These are phyloP conservation scores for Oikopleura dioica DNA, from an alignment of 23 tunicate genomes.

Conservation along the genomic window DNA sequence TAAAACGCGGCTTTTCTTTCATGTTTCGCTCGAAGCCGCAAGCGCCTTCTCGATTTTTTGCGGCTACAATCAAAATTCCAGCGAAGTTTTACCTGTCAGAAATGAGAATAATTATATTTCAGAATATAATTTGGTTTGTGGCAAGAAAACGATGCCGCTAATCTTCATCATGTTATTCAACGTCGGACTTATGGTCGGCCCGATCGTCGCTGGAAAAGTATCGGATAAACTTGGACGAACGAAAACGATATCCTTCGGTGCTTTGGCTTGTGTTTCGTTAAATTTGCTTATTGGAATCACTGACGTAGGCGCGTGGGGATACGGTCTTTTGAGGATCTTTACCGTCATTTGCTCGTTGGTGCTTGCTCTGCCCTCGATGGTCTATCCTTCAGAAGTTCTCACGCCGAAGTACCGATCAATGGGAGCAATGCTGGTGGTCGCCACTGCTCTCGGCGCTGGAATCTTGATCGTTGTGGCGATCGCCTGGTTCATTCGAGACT, in stretches of 20 bases:
- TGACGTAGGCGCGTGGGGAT: constrained; percentile 8
- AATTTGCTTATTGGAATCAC: neutral
- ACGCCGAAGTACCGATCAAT: constrained; percentile 5
- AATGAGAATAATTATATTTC: too few species aligned
- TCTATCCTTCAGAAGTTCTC: constrained; percentile 4
- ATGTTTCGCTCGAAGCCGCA: too few species aligned
- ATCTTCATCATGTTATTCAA: neutral
- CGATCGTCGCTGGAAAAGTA: neutral
- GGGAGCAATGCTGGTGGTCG: neutral
- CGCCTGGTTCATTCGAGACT: neutral
- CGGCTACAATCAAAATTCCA: too few species aligned
- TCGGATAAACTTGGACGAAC: constrained; percentile 6
- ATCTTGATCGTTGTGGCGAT: neutral
- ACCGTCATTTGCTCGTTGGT: neutral
- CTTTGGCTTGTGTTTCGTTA: neutral
- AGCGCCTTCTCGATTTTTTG: too few species aligned
- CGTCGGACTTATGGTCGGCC: neutral
- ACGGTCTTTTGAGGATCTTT: neutral
- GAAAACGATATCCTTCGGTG: neutral
- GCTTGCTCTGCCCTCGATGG: neutral
- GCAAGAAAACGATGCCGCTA: neutral
- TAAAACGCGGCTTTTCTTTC: too few species aligned
- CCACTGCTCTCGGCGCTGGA: constrained; percentile 9
- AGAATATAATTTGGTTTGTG: constrained; percentile 2
- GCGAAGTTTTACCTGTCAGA: too few species aligned